Base-by-base conservation (phyloP, 2,113 vertebrate genomes). In the Boulengeromyrus knoepffleri region DNA sequence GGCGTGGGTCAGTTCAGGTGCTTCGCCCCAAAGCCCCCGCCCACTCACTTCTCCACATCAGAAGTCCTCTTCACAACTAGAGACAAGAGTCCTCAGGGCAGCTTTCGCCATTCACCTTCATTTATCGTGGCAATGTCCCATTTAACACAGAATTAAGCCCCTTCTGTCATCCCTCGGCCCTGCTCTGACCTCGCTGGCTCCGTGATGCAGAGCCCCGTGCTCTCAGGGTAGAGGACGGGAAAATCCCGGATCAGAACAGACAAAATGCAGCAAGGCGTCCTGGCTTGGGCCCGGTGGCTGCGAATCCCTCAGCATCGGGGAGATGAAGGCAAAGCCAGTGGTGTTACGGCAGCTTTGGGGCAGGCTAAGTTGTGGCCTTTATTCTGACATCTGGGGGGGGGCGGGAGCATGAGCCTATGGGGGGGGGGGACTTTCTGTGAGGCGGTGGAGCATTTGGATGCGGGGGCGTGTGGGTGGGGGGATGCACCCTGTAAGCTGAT, bases 401-500 rank as follows among this genome's bases (percentile, higher is more conserved):
- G 9, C 58, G 74, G 58, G 27, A 89, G n/a, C 62, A 15, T 89
- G 74, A 88, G 87, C 77, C 46, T 88, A 53, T 56, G 53, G 87
- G 87, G 42, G 58, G 88, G 58, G 49, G 46, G 87, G 86, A 36
- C 53, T 89, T 85, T 89, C n/a, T 89, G n/a, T 52, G 90, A n/a
- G 89, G 74, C 9, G 89, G 85, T 89, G 70, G 85, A 27, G 13
- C 62, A 70, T 77, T 77, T 39, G 47, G 89, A 85, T 88, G 74
- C 49, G 88, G 90, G 83, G 91, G 89, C 89, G 88, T n/a, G n/a
- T 36, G 50, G 50, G 85, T 36, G 85, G 31, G 90, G 84, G 90
- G 90, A 92, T 92, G 89, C 90, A 92, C 89, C 90, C 90, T 42
- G 90, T 91, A 92, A 91, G 90, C 89, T 92, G 92, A 91, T 92